Percentiles rank a stretch among this genome's conserved stretches.
phyloP scores from a whole-genome alignment of 1,140 invertebrate genomes.

The Armadillidium nasatum region DNA sequence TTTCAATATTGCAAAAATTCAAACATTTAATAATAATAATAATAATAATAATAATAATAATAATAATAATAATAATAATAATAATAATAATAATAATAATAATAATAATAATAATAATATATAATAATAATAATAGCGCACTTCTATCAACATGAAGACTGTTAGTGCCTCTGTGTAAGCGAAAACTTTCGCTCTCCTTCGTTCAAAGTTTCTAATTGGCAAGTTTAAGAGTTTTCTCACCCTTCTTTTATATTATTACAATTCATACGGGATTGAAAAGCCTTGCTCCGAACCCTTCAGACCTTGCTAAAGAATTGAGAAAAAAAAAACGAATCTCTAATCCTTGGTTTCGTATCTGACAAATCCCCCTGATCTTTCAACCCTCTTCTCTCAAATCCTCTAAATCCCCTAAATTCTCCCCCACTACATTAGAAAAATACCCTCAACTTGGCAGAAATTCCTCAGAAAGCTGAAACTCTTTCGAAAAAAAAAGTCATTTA shows the following conservation, averaged over 20 bases:
- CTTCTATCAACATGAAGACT: too few relatives aligned
- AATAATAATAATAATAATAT: too few relatives aligned
- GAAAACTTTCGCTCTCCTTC: too few relatives aligned
- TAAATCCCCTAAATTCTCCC: background rate
- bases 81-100: background rate
- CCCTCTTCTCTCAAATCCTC: background rate
- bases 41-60: background rate
- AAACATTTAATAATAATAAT: background rate
- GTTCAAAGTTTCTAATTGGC: too few relatives aligned
- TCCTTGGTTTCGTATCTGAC: background rate
- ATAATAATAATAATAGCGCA: too few relatives aligned
- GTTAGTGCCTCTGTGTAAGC: too few relatives aligned
- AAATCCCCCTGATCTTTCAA: background rate
- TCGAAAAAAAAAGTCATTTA: conserved; percentile 3
- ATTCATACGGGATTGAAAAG: background rate
- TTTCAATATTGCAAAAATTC: background rate
- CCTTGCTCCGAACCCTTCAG: background rate
- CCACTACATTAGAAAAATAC: background rate
- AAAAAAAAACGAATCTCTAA: too few relatives aligned
- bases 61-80: background rate
- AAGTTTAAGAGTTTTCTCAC: background rate
- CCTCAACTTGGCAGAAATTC: background rate
- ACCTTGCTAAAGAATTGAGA: background rate
- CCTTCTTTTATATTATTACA: background rate
- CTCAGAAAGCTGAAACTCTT: conserved; percentile 7